Conservation (phyloP, 2,797 vertebrate genomes). For the Taeniopygia guttata region DNA sequence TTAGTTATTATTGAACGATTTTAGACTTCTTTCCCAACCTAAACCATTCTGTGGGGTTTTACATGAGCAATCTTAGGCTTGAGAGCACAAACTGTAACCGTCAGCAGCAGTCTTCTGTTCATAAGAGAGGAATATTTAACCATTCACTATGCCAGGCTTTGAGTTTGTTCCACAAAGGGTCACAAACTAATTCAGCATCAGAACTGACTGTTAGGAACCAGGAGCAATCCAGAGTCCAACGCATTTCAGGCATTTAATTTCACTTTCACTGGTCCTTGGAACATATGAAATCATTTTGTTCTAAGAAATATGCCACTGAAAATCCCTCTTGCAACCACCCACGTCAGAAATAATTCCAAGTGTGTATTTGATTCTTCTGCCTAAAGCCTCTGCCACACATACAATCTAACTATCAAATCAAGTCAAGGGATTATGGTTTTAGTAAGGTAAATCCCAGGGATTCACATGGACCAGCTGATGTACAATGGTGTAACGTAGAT, state of each 20-base stretch:
- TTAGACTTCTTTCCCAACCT: background rate
- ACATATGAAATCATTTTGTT: background rate
- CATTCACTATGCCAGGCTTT: background rate
- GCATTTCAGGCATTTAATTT: conserved; percentile 29
- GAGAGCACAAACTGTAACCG: background rate
- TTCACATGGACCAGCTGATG: conserved; percentile 25
- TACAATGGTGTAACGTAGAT: background rate
- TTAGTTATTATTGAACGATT: background rate
- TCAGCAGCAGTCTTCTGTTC: background rate
- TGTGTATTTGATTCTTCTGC: conserved; percentile 36
- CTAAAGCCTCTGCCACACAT: conserved; percentile 29
- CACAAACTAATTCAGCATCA: background rate
- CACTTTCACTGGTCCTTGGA: conserved; percentile 5
- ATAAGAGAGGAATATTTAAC: background rate
- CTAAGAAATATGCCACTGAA: conserved; percentile 37
- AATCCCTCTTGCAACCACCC: conserved; percentile 2
- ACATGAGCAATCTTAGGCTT: background rate
- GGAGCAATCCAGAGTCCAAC: background rate
- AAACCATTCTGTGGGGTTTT: background rate
- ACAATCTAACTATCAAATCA: conserved; percentile 62
- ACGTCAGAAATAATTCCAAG: conserved; percentile 59
- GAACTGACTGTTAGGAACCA: background rate
- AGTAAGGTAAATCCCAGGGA: conserved; percentile 43
- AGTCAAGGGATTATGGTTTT: conserved; percentile 53
- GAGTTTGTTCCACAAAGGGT: background rate